A percentile compares a stretch with the other conserved stretches of the same genome.
These are phyloP conservation scores for Lepidurus apus DNA, from an alignment of 1,140 invertebrate species.

Conservation along the genomic window DNA sequence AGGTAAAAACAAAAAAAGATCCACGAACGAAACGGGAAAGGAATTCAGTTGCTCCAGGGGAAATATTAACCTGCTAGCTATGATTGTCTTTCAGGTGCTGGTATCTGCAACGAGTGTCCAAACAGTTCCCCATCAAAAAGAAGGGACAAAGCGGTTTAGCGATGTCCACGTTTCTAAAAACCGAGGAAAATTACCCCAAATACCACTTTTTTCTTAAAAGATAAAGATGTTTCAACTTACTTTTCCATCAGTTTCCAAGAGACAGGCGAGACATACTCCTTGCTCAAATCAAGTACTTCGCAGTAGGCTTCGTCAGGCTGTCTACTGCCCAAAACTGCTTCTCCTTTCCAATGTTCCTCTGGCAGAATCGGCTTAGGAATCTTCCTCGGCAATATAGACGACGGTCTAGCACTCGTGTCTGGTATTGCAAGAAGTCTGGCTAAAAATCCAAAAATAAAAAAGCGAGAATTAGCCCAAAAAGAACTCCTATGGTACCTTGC, in stretches of 20 bases:
- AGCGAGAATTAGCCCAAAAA: neutral
- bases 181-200: neutral
- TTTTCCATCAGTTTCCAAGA: neutral
- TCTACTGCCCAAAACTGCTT: neutral
- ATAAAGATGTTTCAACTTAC: neutral
- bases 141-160: neutral
- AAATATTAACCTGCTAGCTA: neutral
- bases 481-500: neutral
- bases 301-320: neutral
- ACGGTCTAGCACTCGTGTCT: neutral
- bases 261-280: neutral
- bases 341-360: constrained; percentile 2
- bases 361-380: neutral
- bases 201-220: neutral
- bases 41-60: neutral
- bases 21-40: neutral
- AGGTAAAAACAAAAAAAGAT: constrained; percentile 1
- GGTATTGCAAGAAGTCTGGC: neutral
- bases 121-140: neutral
- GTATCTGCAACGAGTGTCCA: neutral
- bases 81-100: neutral
- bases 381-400: neutral
- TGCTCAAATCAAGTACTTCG: neutral
- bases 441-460: neutral
- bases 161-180: neutral